These are phyloP conservation scores for Thera obeliscata DNA, from an alignment of 2,888 invertebrate species.

Conservation along the genomic window DNA sequence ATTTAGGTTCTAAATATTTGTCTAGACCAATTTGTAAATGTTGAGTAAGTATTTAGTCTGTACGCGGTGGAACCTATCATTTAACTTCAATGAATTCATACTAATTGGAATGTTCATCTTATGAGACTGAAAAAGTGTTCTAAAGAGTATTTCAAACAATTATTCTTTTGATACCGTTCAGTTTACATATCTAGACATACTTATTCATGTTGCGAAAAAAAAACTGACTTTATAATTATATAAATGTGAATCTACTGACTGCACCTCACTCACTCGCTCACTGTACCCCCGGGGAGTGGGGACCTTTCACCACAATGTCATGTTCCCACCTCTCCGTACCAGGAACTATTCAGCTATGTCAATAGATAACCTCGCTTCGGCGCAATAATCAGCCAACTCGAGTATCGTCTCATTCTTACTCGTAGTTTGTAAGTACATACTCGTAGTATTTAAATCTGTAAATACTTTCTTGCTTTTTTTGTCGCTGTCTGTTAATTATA, in stretches of 20 bases:
- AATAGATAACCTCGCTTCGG: too few relatives aligned
- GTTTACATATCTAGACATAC: conserved; percentile 24
- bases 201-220: conserved; percentile 4
- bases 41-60: conserved; percentile 22
- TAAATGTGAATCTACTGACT: neutral
- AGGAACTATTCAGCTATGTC: too few relatives aligned
- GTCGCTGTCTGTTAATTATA: neutral
- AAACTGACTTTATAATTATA: neutral
- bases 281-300: too few relatives aligned
- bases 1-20: conserved; percentile 31
- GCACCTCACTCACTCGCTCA: too few relatives aligned
- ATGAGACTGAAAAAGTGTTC: conserved; percentile 83
- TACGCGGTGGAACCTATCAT: conserved; percentile 17
- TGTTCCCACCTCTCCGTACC: too few relatives aligned
- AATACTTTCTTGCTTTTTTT: neutral
- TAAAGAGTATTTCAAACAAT: conserved; percentile 67
- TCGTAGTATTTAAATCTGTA: neutral
- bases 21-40: conserved; percentile 61
- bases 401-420: too few relatives aligned
- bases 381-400: too few relatives aligned
- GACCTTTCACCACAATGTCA: too few relatives aligned
- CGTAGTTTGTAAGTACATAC: too few relatives aligned
- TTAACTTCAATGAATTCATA: conserved; percentile 23
- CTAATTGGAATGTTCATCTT: conserved; percentile 72
- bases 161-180: conserved; percentile 48